These are phyloP conservation scores for Epinephelus cyanopodus DNA, from an alignment of 2,113 vertebrate genomes.

Conservation along the genomic window DNA sequence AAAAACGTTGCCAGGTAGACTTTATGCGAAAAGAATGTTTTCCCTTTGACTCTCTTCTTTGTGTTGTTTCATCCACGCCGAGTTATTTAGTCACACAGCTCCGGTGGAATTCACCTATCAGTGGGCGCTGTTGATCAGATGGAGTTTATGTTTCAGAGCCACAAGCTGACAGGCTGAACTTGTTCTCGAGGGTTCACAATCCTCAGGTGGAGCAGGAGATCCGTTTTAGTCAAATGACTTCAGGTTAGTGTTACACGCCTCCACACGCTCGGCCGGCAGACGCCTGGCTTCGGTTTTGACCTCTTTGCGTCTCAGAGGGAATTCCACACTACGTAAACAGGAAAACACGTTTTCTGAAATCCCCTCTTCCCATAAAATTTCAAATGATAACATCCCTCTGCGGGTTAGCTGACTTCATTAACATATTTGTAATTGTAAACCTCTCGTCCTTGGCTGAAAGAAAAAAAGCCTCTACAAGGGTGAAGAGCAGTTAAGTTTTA, in stretches of 20 bases:
- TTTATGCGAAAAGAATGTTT: conserved; percentile 51
- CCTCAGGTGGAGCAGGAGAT: conserved; percentile 68
- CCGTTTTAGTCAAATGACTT: conserved; percentile 71
- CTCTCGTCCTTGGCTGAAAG: conserved; percentile 8
- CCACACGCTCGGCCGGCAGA: conserved; percentile 57
- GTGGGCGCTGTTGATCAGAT: conserved; percentile 47
- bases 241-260: conserved; percentile 78
- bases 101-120: conserved; percentile 40
- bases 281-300: conserved; percentile 71
- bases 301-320: conserved; percentile 64
- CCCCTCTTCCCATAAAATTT: conserved; percentile 51
- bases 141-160: conserved; percentile 59
- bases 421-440: conserved; percentile 70
- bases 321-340: conserved; percentile 66
- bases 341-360: conserved; percentile 51
- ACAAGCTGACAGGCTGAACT: conserved; percentile 78
- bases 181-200: conserved; percentile 74
- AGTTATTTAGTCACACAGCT: conserved; percentile 46
- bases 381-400: conserved; percentile 66
- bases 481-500: not conserved
- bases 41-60: conserved; percentile 59
- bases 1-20: conserved; percentile 73
- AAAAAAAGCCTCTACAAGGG: conserved; percentile 11
- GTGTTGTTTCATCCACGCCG: conserved; percentile 49
- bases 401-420: conserved; percentile 63